phyloP scores from a whole-genome alignment of 92 coral and sea anemone species.

The Umimayanthus chanpuru region DNA sequence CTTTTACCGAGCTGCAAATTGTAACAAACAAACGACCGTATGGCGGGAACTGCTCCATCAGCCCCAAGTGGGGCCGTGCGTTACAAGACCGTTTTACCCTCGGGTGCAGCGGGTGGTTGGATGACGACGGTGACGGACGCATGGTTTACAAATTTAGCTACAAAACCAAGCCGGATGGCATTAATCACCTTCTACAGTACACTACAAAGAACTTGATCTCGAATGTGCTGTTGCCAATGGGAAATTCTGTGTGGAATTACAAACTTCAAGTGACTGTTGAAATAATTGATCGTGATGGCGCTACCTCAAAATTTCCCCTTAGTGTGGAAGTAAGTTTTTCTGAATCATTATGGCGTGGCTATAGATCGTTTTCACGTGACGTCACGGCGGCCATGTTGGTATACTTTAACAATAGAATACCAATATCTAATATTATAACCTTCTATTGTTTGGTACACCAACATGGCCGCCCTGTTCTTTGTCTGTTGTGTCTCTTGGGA shows the following conservation, averaged over 20 bases:
- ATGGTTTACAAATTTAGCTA: slow-evolving; percentile 34
- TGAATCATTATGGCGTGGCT: background rate
- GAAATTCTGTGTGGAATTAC: slow-evolving; percentile 32
- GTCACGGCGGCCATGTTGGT: too few relatives aligned
- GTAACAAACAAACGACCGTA: slow-evolving; percentile 45
- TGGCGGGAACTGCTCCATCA: slow-evolving; percentile 53
- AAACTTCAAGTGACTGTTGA: slow-evolving; percentile 41
- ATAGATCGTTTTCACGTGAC: too few relatives aligned
- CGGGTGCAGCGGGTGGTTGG: slow-evolving; percentile 53
- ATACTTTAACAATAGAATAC: too few relatives aligned
- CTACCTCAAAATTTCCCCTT: slow-evolving; percentile 8
- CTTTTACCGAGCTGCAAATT: slow-evolving; percentile 50
- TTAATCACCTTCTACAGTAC: slow-evolving; percentile 33
- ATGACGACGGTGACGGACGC: slow-evolving; percentile 14
- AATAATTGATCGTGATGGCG: slow-evolving; percentile 34
- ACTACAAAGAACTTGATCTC: background rate
- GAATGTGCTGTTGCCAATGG: slow-evolving; percentile 39
- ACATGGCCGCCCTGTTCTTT: too few relatives aligned
- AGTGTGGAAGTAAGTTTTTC: slow-evolving; percentile 2
- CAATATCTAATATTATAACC: too few relatives aligned
- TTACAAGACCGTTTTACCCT: slow-evolving; percentile 30
- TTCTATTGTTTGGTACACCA: too few relatives aligned
- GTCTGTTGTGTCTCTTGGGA: too few relatives aligned
- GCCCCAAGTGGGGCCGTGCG: slow-evolving; percentile 39
- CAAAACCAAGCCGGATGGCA: slow-evolving; percentile 27